These are phyloP conservation scores for Parapristionchus giblindavisi DNA, from an alignment of 2,888 invertebrate genomes.

Conservation along the genomic window DNA sequence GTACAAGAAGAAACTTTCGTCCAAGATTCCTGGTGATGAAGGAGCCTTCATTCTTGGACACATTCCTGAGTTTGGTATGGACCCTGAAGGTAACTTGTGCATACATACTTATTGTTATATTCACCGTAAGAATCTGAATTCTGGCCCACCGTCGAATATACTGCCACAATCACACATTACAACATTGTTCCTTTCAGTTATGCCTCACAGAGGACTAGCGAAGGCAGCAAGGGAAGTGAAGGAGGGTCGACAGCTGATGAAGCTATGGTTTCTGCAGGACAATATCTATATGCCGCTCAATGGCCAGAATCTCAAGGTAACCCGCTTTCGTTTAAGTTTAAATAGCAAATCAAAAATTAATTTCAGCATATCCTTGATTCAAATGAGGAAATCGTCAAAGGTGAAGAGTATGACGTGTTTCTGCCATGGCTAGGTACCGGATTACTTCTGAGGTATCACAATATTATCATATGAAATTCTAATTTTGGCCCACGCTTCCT, in stretches of 20 bases:
- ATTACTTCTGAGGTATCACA: not conserved
- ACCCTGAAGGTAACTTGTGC: not conserved
- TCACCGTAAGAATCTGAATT: too few relatives aligned
- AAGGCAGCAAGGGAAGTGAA: not conserved
- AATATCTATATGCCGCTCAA: not conserved
- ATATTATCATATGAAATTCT: not conserved
- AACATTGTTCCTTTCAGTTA: not conserved
- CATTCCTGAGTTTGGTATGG: not conserved
- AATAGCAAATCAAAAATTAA: too few relatives aligned
- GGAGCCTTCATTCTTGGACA: not conserved
- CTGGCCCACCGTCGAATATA: too few relatives aligned
- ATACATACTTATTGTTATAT: too few relatives aligned
- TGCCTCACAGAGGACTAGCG: not conserved
- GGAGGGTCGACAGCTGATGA: not conserved
- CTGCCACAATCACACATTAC: not conserved
- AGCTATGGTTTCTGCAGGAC: not conserved
- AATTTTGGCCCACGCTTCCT: too few relatives aligned
- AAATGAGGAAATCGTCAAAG: slow-evolving; percentile 1
- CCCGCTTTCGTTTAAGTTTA: too few relatives aligned
- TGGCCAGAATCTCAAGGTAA: slow-evolving; percentile 7
- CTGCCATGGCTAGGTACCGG: slow-evolving; percentile 19
- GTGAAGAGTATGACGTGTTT: slow-evolving; percentile 17
- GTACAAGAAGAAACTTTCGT: slow-evolving; percentile 1
- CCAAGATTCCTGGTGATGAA: slow-evolving; percentile 12
- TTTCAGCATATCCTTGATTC: slow-evolving; percentile 13